Percentiles rank a stretch among this genome's conserved stretches.
These are phyloP conservation scores for Elysia chlorotica DNA, from an alignment of 1,140 invertebrate genomes.

Conservation along the genomic window DNA sequence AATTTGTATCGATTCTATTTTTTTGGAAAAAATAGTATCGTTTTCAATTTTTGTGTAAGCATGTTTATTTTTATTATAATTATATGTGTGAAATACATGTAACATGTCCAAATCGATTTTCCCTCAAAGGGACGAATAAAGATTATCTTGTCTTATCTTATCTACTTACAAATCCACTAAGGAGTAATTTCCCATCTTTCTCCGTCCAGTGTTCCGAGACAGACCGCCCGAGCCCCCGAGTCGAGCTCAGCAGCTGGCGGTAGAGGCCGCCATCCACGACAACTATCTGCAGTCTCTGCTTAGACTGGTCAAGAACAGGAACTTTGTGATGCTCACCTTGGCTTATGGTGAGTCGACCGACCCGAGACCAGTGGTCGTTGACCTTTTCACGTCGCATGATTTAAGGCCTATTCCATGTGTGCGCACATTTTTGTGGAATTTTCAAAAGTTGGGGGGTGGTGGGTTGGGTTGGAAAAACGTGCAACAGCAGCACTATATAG, in stretches of 20 bases:
- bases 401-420: no score
- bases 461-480: no score
- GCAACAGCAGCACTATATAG: no score
- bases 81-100: no score
- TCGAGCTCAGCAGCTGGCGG: slow-evolving; percentile 46
- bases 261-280: slow-evolving; percentile 31
- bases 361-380: no score
- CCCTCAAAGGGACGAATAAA: background rate
- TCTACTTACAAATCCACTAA: no score
- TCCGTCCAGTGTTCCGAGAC: slow-evolving; percentile 41
- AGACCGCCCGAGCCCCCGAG: slow-evolving; percentile 45
- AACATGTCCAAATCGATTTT: background rate
- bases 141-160: no score
- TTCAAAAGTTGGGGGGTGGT: no score
- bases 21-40: background rate
- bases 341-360: slow-evolving; percentile 48
- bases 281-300: slow-evolving; percentile 39
- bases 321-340: slow-evolving; percentile 42
- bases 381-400: no score
- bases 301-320: slow-evolving; percentile 37
- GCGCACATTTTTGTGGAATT: no score
- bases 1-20: no score
- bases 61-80: background rate
- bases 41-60: background rate
- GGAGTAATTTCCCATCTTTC: background rate